Evolutionary conservation across 2,797 vertebrate species (phyloP), one percentile per base, ranked within the genome.

Genomic region (Xyrichtys novacula): DNA sequence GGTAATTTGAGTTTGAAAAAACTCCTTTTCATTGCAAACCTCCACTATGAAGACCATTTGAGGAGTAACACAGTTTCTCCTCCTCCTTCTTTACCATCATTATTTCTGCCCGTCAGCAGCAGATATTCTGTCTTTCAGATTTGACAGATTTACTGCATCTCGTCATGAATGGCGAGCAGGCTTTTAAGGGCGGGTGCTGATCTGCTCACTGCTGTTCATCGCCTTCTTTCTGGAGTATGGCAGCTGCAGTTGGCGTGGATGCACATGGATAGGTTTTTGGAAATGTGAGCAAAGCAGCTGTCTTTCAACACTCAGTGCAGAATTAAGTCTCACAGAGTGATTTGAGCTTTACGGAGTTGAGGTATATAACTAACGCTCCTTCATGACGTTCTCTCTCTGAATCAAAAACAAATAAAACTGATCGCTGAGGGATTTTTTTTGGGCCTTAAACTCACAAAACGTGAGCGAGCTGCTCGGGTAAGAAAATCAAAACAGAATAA

Each of bases 391-490:
- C 14, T 17, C 1, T 8, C 32, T 61, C 43, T 10, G 17, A 12
- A 52, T 34, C 46, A 39, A 28, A 47, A 28, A 7, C 22, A 40
- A 25, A 42, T 39, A 36, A 55, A 22, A 39, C 43, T 69, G 42
- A 62, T 65, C 55, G 48, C 56, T 12, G 32, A 52, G 29, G 44
- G 68, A 66, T 80, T 74, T 48, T 46, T 44, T 44, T 2, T 12
- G n/a, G 28, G 14, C 59, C 46, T 61, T 44, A 69, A 79, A 49
- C 66, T 83, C 60, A 72, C 61, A 14, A 74, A 78, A 82, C 76
- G 75, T 83, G 76, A 71, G 38, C 73, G 78, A 66, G 32, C 79
- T 77, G 84, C 80, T 72, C 80, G 80, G 14, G 17, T 60, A 22
- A 40, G 46, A 53, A n/a, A 52, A 25, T 22, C 19, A 57, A 32